These are phyloP conservation scores for Hydrozoanthus gracilis DNA, from an alignment of 92 coral and sea anemone genomes.

Conservation along the genomic window DNA sequence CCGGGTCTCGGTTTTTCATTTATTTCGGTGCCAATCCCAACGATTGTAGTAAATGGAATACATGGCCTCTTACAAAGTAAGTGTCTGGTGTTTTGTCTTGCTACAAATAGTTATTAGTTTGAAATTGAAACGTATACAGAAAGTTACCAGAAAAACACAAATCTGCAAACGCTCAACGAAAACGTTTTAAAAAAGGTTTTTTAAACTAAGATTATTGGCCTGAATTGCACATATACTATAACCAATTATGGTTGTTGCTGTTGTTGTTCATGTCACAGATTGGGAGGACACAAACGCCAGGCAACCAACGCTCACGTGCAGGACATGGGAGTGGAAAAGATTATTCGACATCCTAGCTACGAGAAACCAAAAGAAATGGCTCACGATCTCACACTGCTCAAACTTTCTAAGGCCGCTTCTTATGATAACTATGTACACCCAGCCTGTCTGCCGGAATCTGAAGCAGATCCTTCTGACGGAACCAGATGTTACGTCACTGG, in stretches of 20 bases:
- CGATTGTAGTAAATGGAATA: too few species aligned
- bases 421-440: slow-evolving; percentile 30
- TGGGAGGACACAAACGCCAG: slow-evolving; percentile 39
- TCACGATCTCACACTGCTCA: slow-evolving; percentile 55
- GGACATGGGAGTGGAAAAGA: slow-evolving; percentile 51
- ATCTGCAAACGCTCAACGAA: too few species aligned
- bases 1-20: too few species aligned
- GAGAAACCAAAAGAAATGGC: slow-evolving; percentile 57
- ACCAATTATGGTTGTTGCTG: neutral
- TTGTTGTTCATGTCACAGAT: neutral
- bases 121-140: too few species aligned
- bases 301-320: slow-evolving; percentile 30
- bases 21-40: too few species aligned
- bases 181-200: too few species aligned
- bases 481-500: slow-evolving; percentile 39
- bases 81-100: too few species aligned
- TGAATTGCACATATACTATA: neutral
- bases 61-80: too few species aligned
- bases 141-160: too few species aligned
- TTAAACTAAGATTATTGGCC: neutral
- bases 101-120: too few species aligned
- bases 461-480: slow-evolving; percentile 32
- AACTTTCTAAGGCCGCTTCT: slow-evolving; percentile 56
- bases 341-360: slow-evolving; percentile 53
- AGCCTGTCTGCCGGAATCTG: slow-evolving; percentile 37